A percentile compares a stretch with the other conserved stretches of the same genome.
phyloP scores from a whole-genome alignment of 1,140 invertebrate species.

The Drosophila insularis region DNA sequence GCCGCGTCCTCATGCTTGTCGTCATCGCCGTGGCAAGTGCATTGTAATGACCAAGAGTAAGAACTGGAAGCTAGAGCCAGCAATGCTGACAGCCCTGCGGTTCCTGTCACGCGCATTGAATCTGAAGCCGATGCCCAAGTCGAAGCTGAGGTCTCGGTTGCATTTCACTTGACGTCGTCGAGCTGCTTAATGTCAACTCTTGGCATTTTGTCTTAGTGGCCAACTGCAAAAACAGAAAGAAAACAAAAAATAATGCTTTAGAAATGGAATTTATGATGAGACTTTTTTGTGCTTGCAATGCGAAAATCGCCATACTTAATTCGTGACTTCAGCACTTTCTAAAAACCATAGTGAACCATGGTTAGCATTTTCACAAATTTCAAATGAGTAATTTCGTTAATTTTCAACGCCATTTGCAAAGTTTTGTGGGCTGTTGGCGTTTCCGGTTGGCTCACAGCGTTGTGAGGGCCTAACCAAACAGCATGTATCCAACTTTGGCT shows the following conservation, averaged over 20 bases:
- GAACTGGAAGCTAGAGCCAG: constrained; percentile 19
- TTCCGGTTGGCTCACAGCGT: neutral
- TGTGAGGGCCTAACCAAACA: constrained; percentile 28
- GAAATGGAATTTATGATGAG: constrained; percentile 71
- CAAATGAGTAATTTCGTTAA: constrained; percentile 56
- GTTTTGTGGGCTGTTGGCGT: constrained; percentile 16
- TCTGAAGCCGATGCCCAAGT: constrained; percentile 38
- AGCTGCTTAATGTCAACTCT: constrained; percentile 75
- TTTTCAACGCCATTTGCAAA: constrained; percentile 29
- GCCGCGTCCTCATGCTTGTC: constrained; percentile 3
- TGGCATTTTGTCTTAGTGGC: constrained; percentile 71
- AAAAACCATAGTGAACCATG: constrained; percentile 35
- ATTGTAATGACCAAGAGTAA: constrained; percentile 64
- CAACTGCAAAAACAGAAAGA: constrained; percentile 32
- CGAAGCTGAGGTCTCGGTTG: constrained; percentile 43
- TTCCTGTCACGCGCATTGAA: constrained; percentile 72
- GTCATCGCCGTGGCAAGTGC: constrained; percentile 10
- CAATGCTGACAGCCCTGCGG: constrained; percentile 60
- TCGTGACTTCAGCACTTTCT: constrained; percentile 30
- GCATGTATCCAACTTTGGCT: constrained; percentile 29
- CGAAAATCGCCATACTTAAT: constrained; percentile 54
- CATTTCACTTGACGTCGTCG: constrained; percentile 65
- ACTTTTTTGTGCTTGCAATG: constrained; percentile 59
- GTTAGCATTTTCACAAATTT: constrained; percentile 36
- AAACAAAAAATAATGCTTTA: neutral